These are phyloP conservation scores for Enoplosus armatus DNA, from an alignment of 2,797 vertebrate species.

Conservation along the genomic window DNA sequence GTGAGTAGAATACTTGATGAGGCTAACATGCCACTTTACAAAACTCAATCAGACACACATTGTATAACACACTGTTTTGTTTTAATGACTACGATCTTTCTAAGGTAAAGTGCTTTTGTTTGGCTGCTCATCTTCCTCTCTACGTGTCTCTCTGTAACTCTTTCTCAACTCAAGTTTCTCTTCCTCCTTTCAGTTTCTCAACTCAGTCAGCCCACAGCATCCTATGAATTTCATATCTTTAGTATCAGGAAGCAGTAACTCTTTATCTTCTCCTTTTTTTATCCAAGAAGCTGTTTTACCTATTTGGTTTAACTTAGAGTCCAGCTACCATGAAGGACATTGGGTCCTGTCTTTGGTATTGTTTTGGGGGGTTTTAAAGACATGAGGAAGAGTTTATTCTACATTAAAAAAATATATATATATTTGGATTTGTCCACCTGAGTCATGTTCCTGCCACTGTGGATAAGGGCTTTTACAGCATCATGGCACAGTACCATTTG, in stretches of 20 bases:
- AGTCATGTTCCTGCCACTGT: neutral
- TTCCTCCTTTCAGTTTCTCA: conserved; percentile 47
- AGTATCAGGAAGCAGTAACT: neutral
- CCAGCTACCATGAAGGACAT: neutral
- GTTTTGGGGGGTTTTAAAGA: neutral
- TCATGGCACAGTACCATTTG: conserved; percentile 10
- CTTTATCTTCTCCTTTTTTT: neutral
- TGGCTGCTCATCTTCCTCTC: neutral
- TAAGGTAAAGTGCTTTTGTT: conserved; percentile 5
- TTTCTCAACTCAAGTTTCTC: conserved; percentile 42
- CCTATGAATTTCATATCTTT: neutral
- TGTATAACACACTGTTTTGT: conserved; percentile 3
- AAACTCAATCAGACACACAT: too few species aligned
- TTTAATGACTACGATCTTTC: neutral
- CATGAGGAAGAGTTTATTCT: neutral
- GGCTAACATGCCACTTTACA: neutral
- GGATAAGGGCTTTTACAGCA: neutral
- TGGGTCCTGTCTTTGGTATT: neutral
- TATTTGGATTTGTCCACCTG: neutral
- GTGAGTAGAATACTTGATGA: conserved; percentile 22
- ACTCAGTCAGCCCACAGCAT: neutral
- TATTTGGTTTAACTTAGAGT: neutral
- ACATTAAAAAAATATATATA: neutral
- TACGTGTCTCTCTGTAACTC: neutral
- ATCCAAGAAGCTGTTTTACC: neutral